Base-by-base conservation (phyloP, 1,140 invertebrate species). In the Diorhabda carinulata region DNA sequence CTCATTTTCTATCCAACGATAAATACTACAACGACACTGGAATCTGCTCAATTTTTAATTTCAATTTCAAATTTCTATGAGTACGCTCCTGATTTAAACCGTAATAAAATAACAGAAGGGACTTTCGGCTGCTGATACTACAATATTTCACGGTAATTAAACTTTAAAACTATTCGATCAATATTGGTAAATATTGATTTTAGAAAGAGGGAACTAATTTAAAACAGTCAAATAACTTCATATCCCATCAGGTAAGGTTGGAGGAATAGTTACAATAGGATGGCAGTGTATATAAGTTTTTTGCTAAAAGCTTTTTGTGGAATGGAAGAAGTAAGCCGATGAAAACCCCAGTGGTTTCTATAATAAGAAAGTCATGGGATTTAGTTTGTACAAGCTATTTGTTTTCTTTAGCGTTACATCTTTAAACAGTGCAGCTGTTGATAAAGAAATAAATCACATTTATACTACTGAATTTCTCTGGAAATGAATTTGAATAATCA, bases 71-170 rank as follows among this genome's bases (percentile, higher is more conserved):
- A 25, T 25, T 25, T 25, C 25, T 25, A 25, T 25, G 25, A 25
- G 25, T 25, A 6, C 47, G 47, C 3, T 52, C n/a, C 47, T 52
- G 47, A 8, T 6, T 52, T 8, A 2, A 52, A 52, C 6, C 47
- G 2, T n/a, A 52, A 52, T 52, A 52, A 52, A 8, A 52, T 52
- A 6, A 52, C 47, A 52, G 47, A 52, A 52, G 47, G 47, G 47
- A 52, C 47, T 52, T 52, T 52, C n/a, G n/a, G 47, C 47, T 62
- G 61, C 43, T 62, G 43, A 44, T 62, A 62, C 44, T 62, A 41
- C 73, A 47, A 70, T 70, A 70, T 67, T 70, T 70, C 66, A 64
- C 69, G 69, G 64, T 70, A 63, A 70, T 70, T 70, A 67, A 70
- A 70, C 69, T 58, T 66, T 66, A 56, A 70, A 67, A 67, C 64